phyloP scores from a whole-genome alignment of 30 jellyfish, hydroid and myxozoan genomes.

The Cassiopea andromeda region DNA sequence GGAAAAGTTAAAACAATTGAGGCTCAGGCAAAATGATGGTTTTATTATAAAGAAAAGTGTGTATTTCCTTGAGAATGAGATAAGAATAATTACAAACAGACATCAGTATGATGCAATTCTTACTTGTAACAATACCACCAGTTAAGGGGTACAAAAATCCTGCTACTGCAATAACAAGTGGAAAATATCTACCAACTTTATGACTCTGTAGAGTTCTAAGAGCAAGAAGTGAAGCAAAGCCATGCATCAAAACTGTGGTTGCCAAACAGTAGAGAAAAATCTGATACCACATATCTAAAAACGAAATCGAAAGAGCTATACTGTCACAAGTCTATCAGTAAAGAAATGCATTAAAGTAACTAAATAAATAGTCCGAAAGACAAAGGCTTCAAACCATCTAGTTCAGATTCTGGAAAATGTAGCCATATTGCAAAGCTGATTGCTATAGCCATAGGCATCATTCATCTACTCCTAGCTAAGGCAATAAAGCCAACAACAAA shows the following conservation, averaged over 20 bases:
- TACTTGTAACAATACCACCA: constrained; percentile 97
- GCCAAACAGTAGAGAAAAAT: constrained; percentile 95
- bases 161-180: constrained; percentile 74
- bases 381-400: background rate
- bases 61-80: background rate
- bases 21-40: too few species aligned
- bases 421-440: background rate
- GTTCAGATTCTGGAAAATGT: background rate
- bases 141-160: constrained; percentile 95
- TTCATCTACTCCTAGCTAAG: background rate
- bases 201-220: constrained; percentile 83
- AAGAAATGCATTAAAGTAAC: background rate
- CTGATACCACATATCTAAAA: constrained; percentile 94
- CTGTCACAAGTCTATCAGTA: background rate
- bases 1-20: too few species aligned
- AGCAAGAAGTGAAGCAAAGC: constrained; percentile 90
- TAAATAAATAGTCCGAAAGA: too few species aligned
- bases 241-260: constrained; percentile 89
- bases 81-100: background rate
- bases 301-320: background rate
- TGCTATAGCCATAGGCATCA: background rate
- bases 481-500: too few species aligned
- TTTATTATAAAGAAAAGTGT: too few species aligned
- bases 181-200: constrained; percentile 82
- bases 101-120: background rate